Base-by-base conservation (phyloP, 1,140 invertebrate species). In the Elymnias hypermnestra region DNA sequence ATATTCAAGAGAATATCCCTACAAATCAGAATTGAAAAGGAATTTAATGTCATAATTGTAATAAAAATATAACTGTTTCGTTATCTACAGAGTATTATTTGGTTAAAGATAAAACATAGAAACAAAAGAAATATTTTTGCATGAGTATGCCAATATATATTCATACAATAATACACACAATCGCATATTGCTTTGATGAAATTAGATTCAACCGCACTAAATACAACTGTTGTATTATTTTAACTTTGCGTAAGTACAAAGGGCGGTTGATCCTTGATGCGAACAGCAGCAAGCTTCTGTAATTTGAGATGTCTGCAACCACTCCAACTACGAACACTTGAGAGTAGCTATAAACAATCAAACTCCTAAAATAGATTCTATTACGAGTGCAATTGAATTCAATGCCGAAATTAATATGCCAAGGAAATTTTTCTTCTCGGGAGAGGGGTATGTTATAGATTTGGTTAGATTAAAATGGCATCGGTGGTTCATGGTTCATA, bases 311-410 rank as follows among this genome's bases (percentile, higher is more conserved):
- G 63, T 62, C 63, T 74, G 70, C 57, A 66, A 64, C 56, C 49
- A 62, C 59, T 74, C 68, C 42, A 53, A 52, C 61, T 55, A 53
- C 60, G 59, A 58, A 68, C 61, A 66, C 61, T 71, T 62, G 49
- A 46, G 40, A 49, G 39, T 35, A 40, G 29, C 14, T 63, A 70
- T 67, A 69, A 67, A 74, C 63, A 75, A 73, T 68, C 58, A 48
- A 57, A 70, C 38, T 49, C 63, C 57, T 49, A 72, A 76, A 72
- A 78, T 73, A 75, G 67, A 64, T 72, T 73, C 71, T 78, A 75
- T 73, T 73, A 54, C 64, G 31, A 57, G 41, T 66, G 65, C 62
- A 67, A 63, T 74, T 75, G 58, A 64, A 72, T 74, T 64, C 66
- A 72, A 73, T 75, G 63, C 74, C 55, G 61, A 56, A 58, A 47